phyloP scores from a whole-genome alignment of 2,113 vertebrate genomes.

The Platanista minor region DNA sequence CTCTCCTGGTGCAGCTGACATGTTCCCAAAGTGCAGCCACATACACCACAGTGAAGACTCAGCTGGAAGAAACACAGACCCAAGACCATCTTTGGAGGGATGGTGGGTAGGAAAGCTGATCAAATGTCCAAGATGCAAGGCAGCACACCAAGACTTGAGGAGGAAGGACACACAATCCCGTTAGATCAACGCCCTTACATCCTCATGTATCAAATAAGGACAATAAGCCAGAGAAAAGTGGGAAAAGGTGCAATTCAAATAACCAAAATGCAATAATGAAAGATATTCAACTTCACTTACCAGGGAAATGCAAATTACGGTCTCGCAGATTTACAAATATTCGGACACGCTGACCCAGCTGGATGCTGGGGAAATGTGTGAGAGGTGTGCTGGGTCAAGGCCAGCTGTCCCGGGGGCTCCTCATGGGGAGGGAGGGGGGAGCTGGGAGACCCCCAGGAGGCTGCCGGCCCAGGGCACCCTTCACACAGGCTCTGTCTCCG shows the following conservation, averaged over 20 bases:
- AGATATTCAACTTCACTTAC: neutral
- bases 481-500: rapidly evolving
- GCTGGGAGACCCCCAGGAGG: neutral
- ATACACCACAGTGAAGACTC: rapidly evolving
- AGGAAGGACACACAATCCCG: rapidly evolving
- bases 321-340: neutral
- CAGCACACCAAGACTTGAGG: rapidly evolving
- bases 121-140: rapidly evolving
- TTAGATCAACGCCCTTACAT: rapidly evolving
- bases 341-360: rapidly evolving
- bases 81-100: rapidly evolving
- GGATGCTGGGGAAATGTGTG: rapidly evolving
- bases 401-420: rapidly evolving
- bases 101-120: rapidly evolving
- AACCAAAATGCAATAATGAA: too few relatives aligned
- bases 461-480: neutral
- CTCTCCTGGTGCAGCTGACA: neutral
- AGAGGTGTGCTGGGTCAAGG: too few relatives aligned
- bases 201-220: rapidly evolving
- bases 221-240: rapidly evolving
- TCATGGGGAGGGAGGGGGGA: rapidly evolving
- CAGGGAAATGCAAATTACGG: neutral
- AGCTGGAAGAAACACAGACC: rapidly evolving
- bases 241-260: rapidly evolving
- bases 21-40: neutral